Evolutionary conservation across 2,113 vertebrate genomes (phyloP).

Genomic region (Dromas ardeola): DNA sequence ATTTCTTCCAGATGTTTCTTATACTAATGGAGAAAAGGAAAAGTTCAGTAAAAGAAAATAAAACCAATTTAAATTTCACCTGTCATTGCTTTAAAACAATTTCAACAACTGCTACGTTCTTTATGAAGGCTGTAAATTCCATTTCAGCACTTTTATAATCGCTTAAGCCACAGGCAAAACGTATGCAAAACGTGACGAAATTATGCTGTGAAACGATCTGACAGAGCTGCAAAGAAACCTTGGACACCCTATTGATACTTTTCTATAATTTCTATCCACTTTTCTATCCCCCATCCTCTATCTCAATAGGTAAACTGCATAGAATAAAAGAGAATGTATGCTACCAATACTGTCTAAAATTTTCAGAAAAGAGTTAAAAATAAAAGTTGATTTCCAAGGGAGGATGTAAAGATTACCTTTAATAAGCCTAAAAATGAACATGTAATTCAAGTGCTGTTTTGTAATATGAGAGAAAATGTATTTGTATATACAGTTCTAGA

Average conservation of each 20-base stretch:
- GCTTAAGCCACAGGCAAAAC: neutral
- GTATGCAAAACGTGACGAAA: neutral
- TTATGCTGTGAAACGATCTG: neutral
- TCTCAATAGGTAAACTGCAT: neutral
- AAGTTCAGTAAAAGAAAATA: neutral
- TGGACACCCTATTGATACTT: neutral
- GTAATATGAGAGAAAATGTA: neutral
- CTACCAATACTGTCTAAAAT: neutral
- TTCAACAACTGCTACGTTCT: neutral
- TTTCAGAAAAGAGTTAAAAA: neutral
- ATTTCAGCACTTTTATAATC: neutral
- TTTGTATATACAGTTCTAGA: neutral
- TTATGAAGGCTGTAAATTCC: neutral
- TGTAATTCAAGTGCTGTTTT: neutral
- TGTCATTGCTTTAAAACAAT: neutral
- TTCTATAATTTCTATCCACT: neutral
- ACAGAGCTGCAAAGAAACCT: neutral
- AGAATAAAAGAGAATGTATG: neutral
- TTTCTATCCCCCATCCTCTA: neutral
- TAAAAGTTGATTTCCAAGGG: neutral
- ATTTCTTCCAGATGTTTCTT: neutral
- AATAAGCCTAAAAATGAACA: neutral
- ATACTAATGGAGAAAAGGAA: neutral
- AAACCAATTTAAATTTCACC: neutral
- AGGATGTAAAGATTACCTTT: neutral